Base-by-base conservation (phyloP, 2,888 invertebrate genomes). In the Argynnis bischoffii region DNA sequence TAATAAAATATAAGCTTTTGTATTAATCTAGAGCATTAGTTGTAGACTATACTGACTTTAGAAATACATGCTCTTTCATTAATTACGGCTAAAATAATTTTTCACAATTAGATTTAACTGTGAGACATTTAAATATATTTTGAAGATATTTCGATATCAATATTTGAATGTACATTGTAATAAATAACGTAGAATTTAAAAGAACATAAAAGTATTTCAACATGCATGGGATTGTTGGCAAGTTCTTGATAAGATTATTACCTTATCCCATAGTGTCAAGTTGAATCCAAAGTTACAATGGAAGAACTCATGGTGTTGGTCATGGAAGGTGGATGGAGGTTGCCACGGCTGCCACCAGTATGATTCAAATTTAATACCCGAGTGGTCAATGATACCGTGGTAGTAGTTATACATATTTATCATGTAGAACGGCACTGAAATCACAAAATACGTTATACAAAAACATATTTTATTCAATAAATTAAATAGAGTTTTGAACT, bases 311-410 rank as follows among this genome's bases (percentile, higher is more conserved):
- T 96, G 96, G 75, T 96, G 96, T 77, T 96, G 94, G 79, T 96
- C 96, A 75, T 96, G 96, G 86, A 96, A 96, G 70, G 95, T 94
- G 0, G 95, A 94, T 74, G 95, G 95, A 0, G 96, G 96, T 80
- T 96, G 95, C 95, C 95, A 95, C 0, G 95, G 95, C 84, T 96
- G 95, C 95, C 95, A 95, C 96, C 96, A 96, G 61, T 92, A 89
- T 0, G 95, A 88, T 80, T 95, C 95, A 86, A 96, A 95, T 83
- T 95, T 94, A 73, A 96, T 93, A 35, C 96, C 96, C 0, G 96
- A 96, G 85, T 96, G 96, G 82, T 95, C 95, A 72, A 96, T 93
- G 78, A 96, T 95, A 3, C 96, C 96, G 78, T 96, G 95, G 81
- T 95, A 95, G 82, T 95, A 96, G 47, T 93, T 94, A 69, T 91